These are phyloP conservation scores for Lepidostoma basale DNA, from an alignment of 1,140 invertebrate genomes.

Conservation along the genomic window DNA sequence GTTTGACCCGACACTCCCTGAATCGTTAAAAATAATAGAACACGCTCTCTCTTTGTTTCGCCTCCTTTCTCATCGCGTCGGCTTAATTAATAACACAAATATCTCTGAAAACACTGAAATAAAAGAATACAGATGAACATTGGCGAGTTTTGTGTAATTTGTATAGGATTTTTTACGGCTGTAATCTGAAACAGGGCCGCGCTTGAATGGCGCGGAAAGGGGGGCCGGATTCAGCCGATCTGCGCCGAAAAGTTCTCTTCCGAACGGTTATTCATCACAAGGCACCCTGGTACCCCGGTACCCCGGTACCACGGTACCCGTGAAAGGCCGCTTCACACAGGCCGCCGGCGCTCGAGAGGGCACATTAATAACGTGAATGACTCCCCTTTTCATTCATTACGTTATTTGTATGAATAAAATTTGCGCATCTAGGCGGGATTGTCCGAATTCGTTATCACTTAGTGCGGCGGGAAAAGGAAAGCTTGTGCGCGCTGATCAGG, in stretches of 20 bases:
- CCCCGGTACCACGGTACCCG: too few species aligned
- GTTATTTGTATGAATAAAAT: slow-evolving; percentile 7
- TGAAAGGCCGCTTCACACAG: too few species aligned
- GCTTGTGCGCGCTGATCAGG: too few species aligned
- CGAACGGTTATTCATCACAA: slow-evolving; percentile 13
- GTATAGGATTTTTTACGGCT: not conserved
- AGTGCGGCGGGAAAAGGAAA: too few species aligned
- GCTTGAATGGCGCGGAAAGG: not conserved
- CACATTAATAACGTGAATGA: slow-evolving; percentile 19
- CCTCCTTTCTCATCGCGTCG: not conserved
- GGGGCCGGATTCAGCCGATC: not conserved
- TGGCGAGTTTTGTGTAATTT: not conserved
- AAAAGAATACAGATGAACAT: slow-evolving; percentile 14
- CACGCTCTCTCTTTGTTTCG: not conserved
- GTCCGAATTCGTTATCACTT: slow-evolving; percentile 7
- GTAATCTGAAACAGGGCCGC: not conserved
- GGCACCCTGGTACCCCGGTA: too few species aligned
- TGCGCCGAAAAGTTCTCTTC: slow-evolving; percentile 4
- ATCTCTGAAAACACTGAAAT: not conserved
- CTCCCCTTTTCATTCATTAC: slow-evolving; percentile 8
- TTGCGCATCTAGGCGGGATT: not conserved
- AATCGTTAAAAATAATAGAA: not conserved
- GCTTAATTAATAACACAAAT: slow-evolving; percentile 4
- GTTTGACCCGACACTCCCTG: too few species aligned
- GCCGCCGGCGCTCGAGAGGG: not conserved